phyloP scores from a whole-genome alignment of 2,113 vertebrate species.

The Scomber japonicus region DNA sequence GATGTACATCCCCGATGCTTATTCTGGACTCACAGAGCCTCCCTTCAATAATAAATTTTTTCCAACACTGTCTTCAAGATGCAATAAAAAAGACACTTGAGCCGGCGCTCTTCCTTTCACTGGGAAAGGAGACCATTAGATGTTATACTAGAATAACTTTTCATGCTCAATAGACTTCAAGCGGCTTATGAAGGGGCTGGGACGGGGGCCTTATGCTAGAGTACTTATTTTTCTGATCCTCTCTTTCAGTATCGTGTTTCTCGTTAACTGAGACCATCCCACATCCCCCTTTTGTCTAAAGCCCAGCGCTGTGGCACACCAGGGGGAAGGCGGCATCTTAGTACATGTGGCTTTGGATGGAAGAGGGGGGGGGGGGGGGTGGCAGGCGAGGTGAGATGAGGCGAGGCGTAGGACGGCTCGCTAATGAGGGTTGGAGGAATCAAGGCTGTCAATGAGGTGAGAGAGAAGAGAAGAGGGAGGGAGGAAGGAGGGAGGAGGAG shows the following conservation, averaged over 20 bases:
- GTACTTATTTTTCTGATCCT: constrained; percentile 76
- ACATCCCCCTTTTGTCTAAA: constrained; percentile 56
- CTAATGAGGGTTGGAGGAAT: constrained; percentile 46
- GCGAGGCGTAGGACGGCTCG: constrained; percentile 19
- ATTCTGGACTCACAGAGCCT: constrained; percentile 70
- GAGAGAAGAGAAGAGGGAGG: constrained; percentile 19
- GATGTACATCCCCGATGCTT: constrained; percentile 64
- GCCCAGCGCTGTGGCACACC: constrained; percentile 50
- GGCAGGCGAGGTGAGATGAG: constrained; percentile 24
- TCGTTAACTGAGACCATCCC: constrained; percentile 70
- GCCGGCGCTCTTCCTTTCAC: constrained; percentile 76
- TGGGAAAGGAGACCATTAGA: constrained; percentile 82
- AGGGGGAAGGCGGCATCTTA: constrained; percentile 29
- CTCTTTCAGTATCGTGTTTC: constrained; percentile 75
- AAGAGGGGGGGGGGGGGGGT: constrained; percentile 11
- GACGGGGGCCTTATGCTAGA: constrained; percentile 72
- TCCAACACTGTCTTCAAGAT: constrained; percentile 77
- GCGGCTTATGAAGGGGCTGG: constrained; percentile 76
- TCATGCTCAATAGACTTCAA: constrained; percentile 87
- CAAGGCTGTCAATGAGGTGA: constrained; percentile 33
- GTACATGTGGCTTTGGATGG: constrained; percentile 41
- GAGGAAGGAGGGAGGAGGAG: constrained; percentile 12
- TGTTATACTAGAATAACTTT: constrained; percentile 86
- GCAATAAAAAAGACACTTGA: constrained; percentile 84
- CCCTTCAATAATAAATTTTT: constrained; percentile 76